A percentile compares a stretch with the other conserved stretches of the same genome.
These are phyloP conservation scores for Atherix ibis DNA, from an alignment of 2,888 invertebrate genomes.

Conservation along the genomic window DNA sequence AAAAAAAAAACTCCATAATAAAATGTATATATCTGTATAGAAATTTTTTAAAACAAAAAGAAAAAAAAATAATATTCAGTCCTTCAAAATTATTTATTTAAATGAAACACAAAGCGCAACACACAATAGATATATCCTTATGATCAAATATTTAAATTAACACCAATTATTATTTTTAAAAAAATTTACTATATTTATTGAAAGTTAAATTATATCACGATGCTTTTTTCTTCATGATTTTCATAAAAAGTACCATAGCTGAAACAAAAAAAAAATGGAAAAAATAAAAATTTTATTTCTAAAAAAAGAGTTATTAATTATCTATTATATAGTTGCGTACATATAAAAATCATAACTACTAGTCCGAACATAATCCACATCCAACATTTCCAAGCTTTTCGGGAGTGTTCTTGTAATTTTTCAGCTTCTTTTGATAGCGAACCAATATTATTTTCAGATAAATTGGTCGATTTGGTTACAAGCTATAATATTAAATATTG, in stretches of 20 bases:
- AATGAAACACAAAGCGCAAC: no score
- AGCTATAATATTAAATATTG: slow-evolving; percentile 32
- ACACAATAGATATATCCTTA: no score
- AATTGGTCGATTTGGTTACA: slow-evolving; percentile 55
- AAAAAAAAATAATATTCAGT: no score
- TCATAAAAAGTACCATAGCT: slow-evolving; percentile 91
- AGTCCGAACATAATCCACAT: slow-evolving; percentile 80
- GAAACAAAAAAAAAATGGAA: slow-evolving; percentile 25
- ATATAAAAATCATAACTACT: slow-evolving; percentile 75
- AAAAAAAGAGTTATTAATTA: slow-evolving; percentile 5
- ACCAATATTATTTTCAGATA: slow-evolving; percentile 63
- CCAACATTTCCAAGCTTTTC: slow-evolving; percentile 86
- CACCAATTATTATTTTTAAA: no score
- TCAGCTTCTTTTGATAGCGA: slow-evolving; percentile 68
- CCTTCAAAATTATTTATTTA: no score
- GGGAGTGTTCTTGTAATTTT: slow-evolving; percentile 68
- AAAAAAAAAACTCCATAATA: no score
- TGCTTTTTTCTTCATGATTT: slow-evolving; percentile 61
- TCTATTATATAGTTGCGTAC: slow-evolving; percentile 37
- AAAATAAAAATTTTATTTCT: slow-evolving; percentile 9
- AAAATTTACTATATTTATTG: no score
- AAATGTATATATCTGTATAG: no score
- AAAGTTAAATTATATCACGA: no score
- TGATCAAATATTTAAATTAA: no score
- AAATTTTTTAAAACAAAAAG: no score